These are phyloP conservation scores for Forbesichthys papilliferus DNA, from an alignment of 2,113 vertebrate genomes.

Conservation along the genomic window DNA sequence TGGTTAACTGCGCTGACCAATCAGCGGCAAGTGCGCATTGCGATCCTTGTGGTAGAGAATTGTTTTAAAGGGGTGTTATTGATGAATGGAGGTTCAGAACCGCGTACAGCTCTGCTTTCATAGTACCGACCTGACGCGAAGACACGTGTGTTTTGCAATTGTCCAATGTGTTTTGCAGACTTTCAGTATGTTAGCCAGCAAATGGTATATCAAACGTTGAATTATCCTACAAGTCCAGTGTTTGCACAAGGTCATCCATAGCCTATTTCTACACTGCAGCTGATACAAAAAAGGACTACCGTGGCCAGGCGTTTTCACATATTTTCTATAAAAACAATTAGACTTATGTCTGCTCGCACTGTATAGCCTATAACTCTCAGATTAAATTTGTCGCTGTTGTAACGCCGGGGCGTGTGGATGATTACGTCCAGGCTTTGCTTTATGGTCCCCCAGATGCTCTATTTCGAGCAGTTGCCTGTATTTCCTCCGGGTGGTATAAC, in stretches of 20 bases:
- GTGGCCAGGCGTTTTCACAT: background rate
- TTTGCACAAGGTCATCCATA: slow-evolving; percentile 8
- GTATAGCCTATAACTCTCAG: slow-evolving; percentile 12
- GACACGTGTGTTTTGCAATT: background rate
- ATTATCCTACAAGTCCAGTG: background rate
- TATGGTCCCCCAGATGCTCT: slow-evolving; percentile 60
- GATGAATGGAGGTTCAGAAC: slow-evolving; percentile 59
- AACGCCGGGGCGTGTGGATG: slow-evolving; percentile 43
- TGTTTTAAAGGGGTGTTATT: slow-evolving; percentile 56
- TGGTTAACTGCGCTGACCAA: slow-evolving; percentile 48
- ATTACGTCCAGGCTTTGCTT: slow-evolving; percentile 55
- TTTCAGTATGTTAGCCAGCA: background rate
- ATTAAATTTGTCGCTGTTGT: slow-evolving; percentile 48
- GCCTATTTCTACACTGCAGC: slow-evolving; percentile 8
- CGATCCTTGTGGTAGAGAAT: slow-evolving; percentile 67
- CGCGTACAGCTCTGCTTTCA: slow-evolving; percentile 14
- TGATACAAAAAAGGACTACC: background rate
- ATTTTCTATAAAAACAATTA: slow-evolving; percentile 23
- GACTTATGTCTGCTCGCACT: slow-evolving; percentile 12
- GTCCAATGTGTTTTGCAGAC: no score
- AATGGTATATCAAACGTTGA: background rate
- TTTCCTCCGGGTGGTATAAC: slow-evolving; percentile 65
- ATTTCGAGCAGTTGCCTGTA: slow-evolving; percentile 56
- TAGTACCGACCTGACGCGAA: background rate
- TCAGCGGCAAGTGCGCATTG: slow-evolving; percentile 73